Base-by-base conservation (phyloP, 2,113 vertebrate species). In the Mustela nigripes region DNA sequence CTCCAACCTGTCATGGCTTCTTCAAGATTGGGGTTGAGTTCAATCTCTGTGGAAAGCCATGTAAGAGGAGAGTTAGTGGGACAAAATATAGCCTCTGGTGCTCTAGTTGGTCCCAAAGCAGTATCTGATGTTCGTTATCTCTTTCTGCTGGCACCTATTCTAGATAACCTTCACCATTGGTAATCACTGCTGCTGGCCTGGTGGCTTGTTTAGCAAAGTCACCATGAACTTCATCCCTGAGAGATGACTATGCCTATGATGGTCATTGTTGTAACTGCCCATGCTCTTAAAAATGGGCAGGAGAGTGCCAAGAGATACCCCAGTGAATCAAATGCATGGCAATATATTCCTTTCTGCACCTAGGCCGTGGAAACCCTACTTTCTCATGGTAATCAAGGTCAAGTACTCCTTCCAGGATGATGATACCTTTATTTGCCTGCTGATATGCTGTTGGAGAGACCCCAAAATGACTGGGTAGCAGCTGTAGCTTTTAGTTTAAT, bases 281-380 rank as follows among this genome's bases (percentile, higher is more conserved):
- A 63, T 0, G 14, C 18, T 21, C 60, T 26, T 67, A 36, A 53
- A 42, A 82, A 78, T 53, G 28, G 60, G 18, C 42, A 9, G 0
- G 9, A 16, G 36, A 11, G 18, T 10, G 14, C 19, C 60, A 48
- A n/a, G 69, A 93, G 65, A 42, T 36, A 12, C 11, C 4, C 63
- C 9, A 19, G 42, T 2, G 24, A 42, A 5, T 11, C 56, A 22
- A 24, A 5, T 6, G 63, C 15, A 21, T 1, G 53, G 31, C 5
- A n/a, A 18, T 4, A 19, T 7, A 2, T 2, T 28, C 8, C 26
- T 58, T 58, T 31, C 22, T 45, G 21, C 4, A 16, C 4, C n/a
- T 9, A 4, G 26, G 26, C 7, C 0, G 0, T 10, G 36, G 58
- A 82, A 63, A 24, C 1, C 4, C 7, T 33, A 2, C 5, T 16